Evolutionary conservation across 2,888 invertebrate genomes (phyloP).

Genomic region (Pseudococcus longispinus): DNA sequence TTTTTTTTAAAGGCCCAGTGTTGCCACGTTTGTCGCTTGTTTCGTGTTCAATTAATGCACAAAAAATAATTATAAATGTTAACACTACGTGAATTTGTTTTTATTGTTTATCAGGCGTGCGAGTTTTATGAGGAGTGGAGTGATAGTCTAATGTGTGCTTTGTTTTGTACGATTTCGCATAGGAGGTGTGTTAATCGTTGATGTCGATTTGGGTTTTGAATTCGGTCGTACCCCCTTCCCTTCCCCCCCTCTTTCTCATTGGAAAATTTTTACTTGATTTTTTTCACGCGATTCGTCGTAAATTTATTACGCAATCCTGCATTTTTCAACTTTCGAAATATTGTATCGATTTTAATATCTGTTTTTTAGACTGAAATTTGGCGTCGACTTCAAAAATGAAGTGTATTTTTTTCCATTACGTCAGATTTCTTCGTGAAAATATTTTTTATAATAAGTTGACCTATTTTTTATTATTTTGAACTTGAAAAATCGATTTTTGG

Average conservation of each 20-base stretch:
- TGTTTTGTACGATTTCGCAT: neutral
- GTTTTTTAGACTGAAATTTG: too few relatives aligned
- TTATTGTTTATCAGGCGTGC: neutral
- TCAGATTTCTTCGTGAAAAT: too few relatives aligned
- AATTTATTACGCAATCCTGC: too few relatives aligned
- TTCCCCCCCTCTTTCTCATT: neutral
- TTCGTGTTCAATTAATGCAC: conserved; percentile 46
- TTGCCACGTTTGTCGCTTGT: conserved; percentile 36
- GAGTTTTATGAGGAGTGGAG: neutral
- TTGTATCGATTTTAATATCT: neutral
- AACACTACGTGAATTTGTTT: conserved; percentile 33
- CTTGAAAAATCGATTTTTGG: too few relatives aligned
- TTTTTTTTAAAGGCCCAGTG: conserved; percentile 1
- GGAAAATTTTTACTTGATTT: too few relatives aligned
- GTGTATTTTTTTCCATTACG: too few relatives aligned
- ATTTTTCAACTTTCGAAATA: too few relatives aligned
- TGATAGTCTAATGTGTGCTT: too few relatives aligned
- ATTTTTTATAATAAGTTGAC: too few relatives aligned
- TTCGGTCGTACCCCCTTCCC: neutral
- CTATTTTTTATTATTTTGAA: too few relatives aligned
- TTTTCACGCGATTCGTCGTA: too few relatives aligned
- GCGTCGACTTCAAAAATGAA: too few relatives aligned
- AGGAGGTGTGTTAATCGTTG: neutral
- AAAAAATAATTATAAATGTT: conserved; percentile 41
- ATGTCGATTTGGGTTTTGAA: neutral